Base-by-base conservation (phyloP, 2,888 invertebrate species). In the Mythimna albipuncta region DNA sequence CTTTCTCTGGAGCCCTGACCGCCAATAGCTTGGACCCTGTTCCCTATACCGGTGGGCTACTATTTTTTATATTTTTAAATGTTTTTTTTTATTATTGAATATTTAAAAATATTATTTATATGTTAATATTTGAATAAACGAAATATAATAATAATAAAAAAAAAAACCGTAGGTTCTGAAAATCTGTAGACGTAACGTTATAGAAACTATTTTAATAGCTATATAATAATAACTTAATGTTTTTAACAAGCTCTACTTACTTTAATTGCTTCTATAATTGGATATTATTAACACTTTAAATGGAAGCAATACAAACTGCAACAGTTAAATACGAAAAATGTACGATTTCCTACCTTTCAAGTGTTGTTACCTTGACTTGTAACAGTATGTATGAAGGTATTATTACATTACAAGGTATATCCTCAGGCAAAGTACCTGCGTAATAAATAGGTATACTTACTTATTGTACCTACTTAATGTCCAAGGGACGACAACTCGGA, bases 281-380 rank as follows among this genome's bases (percentile, higher is more conserved):
- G 52, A 5, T 21, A n/a, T 38, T 21, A 68, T 65, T 50, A 52
- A 16, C 50, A 32, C 38, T 38, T 21, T 3, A 38, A 52, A 21
- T 21, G 41, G 69, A 32, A 69, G 32, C 16, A 2, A 35, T 68
- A n/a, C n/a, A n/a, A n/a, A 69, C 0, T 6, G 6, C 6, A 19
- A 16, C 16, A 1, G 38, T 7, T 38, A 67, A n/a, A 19, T 68
- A 41, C n/a, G 68, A 54, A 69, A 68, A 69, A 44, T 35, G 35
- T 44, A 69, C 55, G 44, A 10, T 54, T 54, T 52, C 11, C 19
- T 26, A 54, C 41, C 26, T 41, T 16, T 21, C 11, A 41, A 69
- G 41, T 44, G 32, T n/a, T 13, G 19, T 21, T 16, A 54, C 69
- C 69, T 69, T 68, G 44, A 44, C 4, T 44, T 44, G 69, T 11